These are phyloP conservation scores for Genyomyrus donnyi DNA, from an alignment of 2,113 vertebrate genomes.

Conservation along the genomic window DNA sequence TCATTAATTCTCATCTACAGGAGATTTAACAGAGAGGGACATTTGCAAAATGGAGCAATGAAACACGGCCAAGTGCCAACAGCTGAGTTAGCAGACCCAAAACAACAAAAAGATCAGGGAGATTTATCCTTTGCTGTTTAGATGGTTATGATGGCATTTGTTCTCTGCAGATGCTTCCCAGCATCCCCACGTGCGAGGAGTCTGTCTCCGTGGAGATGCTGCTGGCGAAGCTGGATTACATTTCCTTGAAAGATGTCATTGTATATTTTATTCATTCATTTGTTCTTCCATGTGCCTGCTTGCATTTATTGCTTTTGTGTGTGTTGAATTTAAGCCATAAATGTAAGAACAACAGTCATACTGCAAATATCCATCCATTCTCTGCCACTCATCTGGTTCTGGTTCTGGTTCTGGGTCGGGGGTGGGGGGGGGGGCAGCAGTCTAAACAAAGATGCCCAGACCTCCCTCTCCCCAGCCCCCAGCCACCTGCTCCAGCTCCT, in stretches of 20 bases:
- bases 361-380: neutral
- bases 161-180: neutral
- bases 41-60: neutral
- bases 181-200: neutral
- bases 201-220: neutral
- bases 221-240: neutral
- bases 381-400: neutral
- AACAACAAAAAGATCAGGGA: neutral
- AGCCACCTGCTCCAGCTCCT: neutral
- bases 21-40: neutral
- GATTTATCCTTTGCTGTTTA: neutral
- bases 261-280: neutral
- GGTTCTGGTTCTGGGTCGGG: neutral
- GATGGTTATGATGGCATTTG: neutral
- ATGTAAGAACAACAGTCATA: neutral
- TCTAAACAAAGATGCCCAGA: neutral
- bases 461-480: neutral
- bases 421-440: too few relatives aligned
- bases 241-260: neutral
- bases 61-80: neutral
- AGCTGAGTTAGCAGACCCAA: neutral
- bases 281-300: neutral
- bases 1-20: neutral
- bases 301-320: neutral
- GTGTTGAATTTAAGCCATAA: neutral